These are phyloP conservation scores for Sesia bembeciformis DNA, from an alignment of 2,888 invertebrate species.

Conservation along the genomic window DNA sequence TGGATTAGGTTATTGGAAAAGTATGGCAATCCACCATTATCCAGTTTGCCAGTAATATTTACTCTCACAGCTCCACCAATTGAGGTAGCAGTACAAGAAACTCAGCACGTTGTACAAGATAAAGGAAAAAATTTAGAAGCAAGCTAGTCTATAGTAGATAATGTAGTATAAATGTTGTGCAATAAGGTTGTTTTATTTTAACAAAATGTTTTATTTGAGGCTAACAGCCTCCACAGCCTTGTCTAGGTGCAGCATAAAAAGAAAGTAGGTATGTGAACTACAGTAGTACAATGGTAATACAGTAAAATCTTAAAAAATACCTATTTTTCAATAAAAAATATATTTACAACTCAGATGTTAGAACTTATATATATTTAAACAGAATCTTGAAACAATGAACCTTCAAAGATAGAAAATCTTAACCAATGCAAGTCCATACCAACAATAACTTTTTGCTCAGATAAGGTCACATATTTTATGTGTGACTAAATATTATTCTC, in stretches of 20 bases:
- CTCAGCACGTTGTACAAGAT: conserved; percentile 28
- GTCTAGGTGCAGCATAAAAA: not conserved
- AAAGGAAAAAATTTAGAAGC: conserved; percentile 9
- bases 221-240: not conserved
- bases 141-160: not conserved
- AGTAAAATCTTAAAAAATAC: not conserved
- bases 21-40: conserved; percentile 81
- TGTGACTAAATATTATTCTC: too few species aligned
- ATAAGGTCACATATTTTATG: too few species aligned
- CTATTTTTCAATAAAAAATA: not conserved
- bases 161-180: not conserved
- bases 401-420: too few species aligned
- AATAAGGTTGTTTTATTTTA: not conserved
- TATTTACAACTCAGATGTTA: too few species aligned
- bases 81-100: conserved; percentile 46
- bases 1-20: conserved; percentile 90
- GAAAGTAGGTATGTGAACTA: too few species aligned
- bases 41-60: conserved; percentile 88
- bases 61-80: conserved; percentile 79
- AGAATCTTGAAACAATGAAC: too few species aligned
- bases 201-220: not conserved
- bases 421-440: too few species aligned
- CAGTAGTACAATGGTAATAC: too few species aligned
- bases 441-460: too few species aligned
- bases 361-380: too few species aligned